Evolutionary conservation across 2,888 invertebrate species (phyloP).

Genomic region (Agapostemon virescens): DNA sequence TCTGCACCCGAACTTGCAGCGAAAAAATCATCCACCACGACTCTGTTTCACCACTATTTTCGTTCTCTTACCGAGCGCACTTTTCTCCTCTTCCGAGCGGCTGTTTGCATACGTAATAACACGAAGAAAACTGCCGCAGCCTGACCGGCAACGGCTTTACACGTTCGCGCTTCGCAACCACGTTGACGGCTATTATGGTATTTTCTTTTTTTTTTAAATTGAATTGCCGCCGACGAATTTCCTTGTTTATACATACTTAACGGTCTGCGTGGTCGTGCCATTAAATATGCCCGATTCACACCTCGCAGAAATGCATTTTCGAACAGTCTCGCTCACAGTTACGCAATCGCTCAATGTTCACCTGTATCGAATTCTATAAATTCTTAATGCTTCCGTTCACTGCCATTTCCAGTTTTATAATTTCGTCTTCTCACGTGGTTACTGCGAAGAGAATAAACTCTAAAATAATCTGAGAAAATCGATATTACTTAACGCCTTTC

Average conservation of each 20-base stretch:
- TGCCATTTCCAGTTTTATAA: no score
- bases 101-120: constrained; percentile 22
- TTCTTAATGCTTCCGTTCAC: no score
- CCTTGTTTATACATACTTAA: background rate
- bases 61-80: constrained; percentile 32
- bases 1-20: background rate
- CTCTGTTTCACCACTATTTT: constrained; percentile 17
- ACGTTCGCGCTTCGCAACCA: constrained; percentile 9
- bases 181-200: background rate
- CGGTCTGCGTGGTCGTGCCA: background rate
- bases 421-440: no score
- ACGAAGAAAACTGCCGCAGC: constrained; percentile 30
- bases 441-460: no score
- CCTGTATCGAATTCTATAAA: no score
- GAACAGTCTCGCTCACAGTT: no score
- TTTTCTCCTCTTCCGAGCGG: constrained; percentile 20
- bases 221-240: background rate
- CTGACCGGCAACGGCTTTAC: constrained; percentile 21
- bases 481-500: no score
- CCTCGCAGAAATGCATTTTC: background rate
- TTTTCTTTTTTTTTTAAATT: background rate
- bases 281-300: background rate
- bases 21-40: constrained; percentile 15
- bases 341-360: no score
- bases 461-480: no score